Evolutionary conservation across 2,113 vertebrate genomes (phyloP).

Genomic region (Cygnus buccinator): DNA sequence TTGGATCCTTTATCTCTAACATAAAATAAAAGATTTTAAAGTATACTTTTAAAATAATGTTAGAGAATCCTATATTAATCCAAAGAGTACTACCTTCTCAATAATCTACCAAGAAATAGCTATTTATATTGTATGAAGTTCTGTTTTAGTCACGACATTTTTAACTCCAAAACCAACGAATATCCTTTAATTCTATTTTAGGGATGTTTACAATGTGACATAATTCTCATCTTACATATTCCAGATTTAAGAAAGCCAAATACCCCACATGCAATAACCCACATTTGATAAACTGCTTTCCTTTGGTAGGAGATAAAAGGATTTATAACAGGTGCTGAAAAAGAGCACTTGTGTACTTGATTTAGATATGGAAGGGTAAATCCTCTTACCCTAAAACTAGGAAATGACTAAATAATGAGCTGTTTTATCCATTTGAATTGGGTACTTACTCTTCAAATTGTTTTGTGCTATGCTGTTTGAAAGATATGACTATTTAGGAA

Average conservation of each 20-base stretch:
- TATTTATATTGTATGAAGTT: background rate
- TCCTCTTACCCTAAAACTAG: slow-evolving; percentile 44
- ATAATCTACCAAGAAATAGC: background rate
- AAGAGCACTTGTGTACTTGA: background rate
- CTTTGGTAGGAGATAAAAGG: background rate
- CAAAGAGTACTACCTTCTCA: background rate
- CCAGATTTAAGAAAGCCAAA: background rate
- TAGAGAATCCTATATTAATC: background rate
- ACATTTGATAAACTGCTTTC: slow-evolving; percentile 19
- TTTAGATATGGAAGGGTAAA: slow-evolving; percentile 47
- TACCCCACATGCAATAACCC: background rate
- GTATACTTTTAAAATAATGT: background rate
- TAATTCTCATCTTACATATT: slow-evolving; percentile 12
- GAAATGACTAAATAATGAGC: slow-evolving; percentile 27
- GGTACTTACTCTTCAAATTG: background rate
- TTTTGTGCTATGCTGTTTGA: slow-evolving; percentile 4
- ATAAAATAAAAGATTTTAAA: background rate
- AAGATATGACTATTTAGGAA: slow-evolving; percentile 35
- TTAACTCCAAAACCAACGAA: background rate
- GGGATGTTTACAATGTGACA: background rate
- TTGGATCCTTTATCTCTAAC: background rate
- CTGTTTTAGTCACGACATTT: background rate
- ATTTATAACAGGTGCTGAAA: background rate
- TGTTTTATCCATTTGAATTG: slow-evolving; percentile 36
- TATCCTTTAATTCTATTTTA: background rate